Conservation (phyloP, 1,140 invertebrate genomes). For the Trichonephila clavipes region DNA sequence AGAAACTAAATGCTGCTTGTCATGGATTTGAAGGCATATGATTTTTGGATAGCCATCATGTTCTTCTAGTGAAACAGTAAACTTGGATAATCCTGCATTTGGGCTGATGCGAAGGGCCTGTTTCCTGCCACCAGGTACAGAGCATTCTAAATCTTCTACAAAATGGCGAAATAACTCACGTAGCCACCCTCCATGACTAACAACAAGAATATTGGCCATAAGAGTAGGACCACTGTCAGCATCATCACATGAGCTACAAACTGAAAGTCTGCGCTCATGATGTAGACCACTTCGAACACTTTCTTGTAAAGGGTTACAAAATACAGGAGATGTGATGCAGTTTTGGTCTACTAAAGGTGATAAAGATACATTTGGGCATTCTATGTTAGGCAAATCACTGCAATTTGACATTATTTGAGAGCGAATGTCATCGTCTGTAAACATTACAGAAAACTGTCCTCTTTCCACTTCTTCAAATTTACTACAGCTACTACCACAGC, state of each 20-base stretch:
- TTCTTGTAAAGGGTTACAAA: conserved; percentile 78
- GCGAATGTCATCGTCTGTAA: conserved; percentile 68
- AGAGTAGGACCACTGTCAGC: conserved; percentile 78
- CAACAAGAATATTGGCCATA: conserved; percentile 80
- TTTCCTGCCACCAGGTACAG: conserved; percentile 80
- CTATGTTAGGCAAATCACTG: conserved; percentile 70
- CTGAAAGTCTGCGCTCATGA: conserved; percentile 79
- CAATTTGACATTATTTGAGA: conserved; percentile 62
- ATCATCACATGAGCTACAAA: conserved; percentile 80
- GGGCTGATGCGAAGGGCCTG: conserved; percentile 80
- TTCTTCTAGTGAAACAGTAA: conserved; percentile 78
- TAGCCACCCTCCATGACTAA: conserved; percentile 81
- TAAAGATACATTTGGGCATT: conserved; percentile 80
- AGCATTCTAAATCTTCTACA: conserved; percentile 80
- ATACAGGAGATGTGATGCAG: conserved; percentile 67
- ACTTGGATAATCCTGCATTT: conserved; percentile 80
- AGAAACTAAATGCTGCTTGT: conserved; percentile 77
- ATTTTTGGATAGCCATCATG: conserved; percentile 78
- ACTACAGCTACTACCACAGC: not conserved
- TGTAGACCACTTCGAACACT: conserved; percentile 77
- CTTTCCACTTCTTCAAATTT: conserved; percentile 45
- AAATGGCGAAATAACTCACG: conserved; percentile 80
- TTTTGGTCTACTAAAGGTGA: conserved; percentile 79
- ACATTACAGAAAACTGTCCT: conserved; percentile 65
- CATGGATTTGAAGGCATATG: conserved; percentile 79